Evolutionary conservation across 2,113 vertebrate species (phyloP).

Genomic region (Dissostichus mawsoni): DNA sequence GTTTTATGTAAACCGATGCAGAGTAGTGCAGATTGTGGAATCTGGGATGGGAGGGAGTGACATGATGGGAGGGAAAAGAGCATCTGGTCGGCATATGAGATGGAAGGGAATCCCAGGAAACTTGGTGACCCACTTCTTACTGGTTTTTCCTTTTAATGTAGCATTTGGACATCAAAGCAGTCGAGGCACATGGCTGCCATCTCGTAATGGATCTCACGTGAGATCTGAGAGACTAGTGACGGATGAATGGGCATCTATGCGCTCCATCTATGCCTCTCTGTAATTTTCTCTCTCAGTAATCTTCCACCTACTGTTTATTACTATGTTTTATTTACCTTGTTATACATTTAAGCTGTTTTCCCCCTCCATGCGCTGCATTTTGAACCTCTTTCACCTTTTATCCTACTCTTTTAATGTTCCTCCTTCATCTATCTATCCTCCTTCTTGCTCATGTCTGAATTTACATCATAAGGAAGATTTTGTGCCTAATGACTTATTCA

Average conservation of each 20-base stretch:
- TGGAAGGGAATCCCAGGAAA: slow-evolving; percentile 82
- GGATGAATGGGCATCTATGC: slow-evolving; percentile 43
- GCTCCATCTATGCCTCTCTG: slow-evolving; percentile 42
- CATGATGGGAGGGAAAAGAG: slow-evolving; percentile 51
- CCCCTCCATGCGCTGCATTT: not conserved
- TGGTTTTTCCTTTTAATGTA: slow-evolving; percentile 70
- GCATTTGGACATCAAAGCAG: slow-evolving; percentile 77
- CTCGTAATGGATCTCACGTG: slow-evolving; percentile 76
- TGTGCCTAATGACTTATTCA: slow-evolving; percentile 12
- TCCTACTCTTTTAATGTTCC: slow-evolving; percentile 15
- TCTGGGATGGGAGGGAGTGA: slow-evolving; percentile 56
- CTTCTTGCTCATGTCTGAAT: slow-evolving; percentile 6
- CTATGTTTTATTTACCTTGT: slow-evolving; percentile 28
- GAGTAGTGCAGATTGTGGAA: slow-evolving; percentile 36
- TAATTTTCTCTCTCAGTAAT: slow-evolving; percentile 63
- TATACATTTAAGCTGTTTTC: slow-evolving; percentile 30
- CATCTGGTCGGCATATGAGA: slow-evolving; percentile 82
- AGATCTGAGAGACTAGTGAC: slow-evolving; percentile 60
- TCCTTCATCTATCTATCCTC: slow-evolving; percentile 22
- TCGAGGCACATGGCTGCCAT: slow-evolving; percentile 77
- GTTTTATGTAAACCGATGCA: slow-evolving; percentile 34
- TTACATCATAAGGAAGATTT: not conserved
- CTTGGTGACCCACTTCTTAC: slow-evolving; percentile 79
- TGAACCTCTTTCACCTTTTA: slow-evolving; percentile 5
- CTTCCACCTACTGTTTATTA: slow-evolving; percentile 42